These are phyloP conservation scores for Muscicapa striata DNA, from an alignment of 2,797 vertebrate genomes.

Conservation along the genomic window DNA sequence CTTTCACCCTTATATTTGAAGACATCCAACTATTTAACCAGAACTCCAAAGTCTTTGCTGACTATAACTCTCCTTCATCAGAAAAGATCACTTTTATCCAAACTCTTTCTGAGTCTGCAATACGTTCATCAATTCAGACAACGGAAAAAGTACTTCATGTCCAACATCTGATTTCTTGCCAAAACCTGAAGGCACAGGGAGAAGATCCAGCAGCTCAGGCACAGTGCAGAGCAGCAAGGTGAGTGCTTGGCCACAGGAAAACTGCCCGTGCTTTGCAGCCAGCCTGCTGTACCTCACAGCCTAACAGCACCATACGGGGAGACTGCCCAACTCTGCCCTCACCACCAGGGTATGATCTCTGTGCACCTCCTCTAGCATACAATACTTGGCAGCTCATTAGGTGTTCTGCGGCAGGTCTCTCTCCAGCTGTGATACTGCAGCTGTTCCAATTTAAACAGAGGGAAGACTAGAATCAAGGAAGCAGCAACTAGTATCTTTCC, in stretches of 20 bases:
- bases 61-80: neutral
- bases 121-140: neutral
- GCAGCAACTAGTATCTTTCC: neutral
- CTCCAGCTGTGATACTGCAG: neutral
- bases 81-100: neutral
- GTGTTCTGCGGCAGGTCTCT: neutral
- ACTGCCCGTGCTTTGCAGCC: accelerated
- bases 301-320: neutral
- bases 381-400: neutral
- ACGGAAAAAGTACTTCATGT: neutral
- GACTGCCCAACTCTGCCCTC: neutral
- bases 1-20: neutral
- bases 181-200: neutral
- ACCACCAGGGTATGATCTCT: neutral
- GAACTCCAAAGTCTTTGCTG: neutral
- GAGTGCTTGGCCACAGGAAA: neutral
- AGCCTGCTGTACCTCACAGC: neutral
- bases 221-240: accelerated
- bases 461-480: neutral
- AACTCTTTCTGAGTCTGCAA: neutral
- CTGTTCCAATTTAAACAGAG: neutral
- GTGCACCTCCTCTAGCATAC: neutral
- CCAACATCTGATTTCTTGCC: neutral
- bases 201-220: neutral
- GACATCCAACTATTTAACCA: neutral